Evolutionary conservation across 1,140 invertebrate genomes (phyloP), one percentile per base, ranked within the genome.

Genomic region (Acyrthosiphon pisum): DNA sequence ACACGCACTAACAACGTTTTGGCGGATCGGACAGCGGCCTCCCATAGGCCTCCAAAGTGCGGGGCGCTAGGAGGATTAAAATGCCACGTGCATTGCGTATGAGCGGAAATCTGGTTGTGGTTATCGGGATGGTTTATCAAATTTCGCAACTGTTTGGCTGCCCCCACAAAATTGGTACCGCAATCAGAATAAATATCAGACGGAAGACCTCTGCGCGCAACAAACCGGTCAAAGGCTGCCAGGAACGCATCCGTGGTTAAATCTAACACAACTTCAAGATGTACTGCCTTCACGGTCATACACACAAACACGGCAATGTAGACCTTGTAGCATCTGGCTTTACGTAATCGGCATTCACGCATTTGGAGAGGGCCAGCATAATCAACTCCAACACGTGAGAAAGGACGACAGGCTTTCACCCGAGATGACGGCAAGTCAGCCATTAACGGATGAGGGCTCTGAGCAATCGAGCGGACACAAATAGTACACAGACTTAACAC

Each of bases 1-100:
- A 94, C 91, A 3, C 91, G 88, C 14, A 56, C 46, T 18, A 95
- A 53, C 56, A 94, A 94, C 44, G 94, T 90, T 91, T 95, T 94
- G 4, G 94, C 93, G 7, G 94, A 94, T 48, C 94, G 94, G 0
- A 95, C 94, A 94, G n/a, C n/a, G n/a, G n/a, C n/a, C n/a, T n/a
- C n/a, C n/a, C n/a, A n/a, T n/a, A n/a, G n/a, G n/a, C n/a, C 94
- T 44, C 94, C 94, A 81, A 94, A 94, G 76, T 95, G 94, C 0
- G 94, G 94, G 26, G 94, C 93, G 83, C 41, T 22, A 14, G 95
- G 95, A 37, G 94, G 94, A 56, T 91, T 95, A 90, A 95, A 95
- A 68, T 94, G 68, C 94, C 94, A 95, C 8, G 83, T 6, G 23
- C 41, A 46, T 4, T 11, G 23, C 3, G 23, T 26, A n/a, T 86